These are phyloP conservation scores for Pogonophryne albipinna DNA, from an alignment of 2,797 vertebrate species.

Conservation along the genomic window DNA sequence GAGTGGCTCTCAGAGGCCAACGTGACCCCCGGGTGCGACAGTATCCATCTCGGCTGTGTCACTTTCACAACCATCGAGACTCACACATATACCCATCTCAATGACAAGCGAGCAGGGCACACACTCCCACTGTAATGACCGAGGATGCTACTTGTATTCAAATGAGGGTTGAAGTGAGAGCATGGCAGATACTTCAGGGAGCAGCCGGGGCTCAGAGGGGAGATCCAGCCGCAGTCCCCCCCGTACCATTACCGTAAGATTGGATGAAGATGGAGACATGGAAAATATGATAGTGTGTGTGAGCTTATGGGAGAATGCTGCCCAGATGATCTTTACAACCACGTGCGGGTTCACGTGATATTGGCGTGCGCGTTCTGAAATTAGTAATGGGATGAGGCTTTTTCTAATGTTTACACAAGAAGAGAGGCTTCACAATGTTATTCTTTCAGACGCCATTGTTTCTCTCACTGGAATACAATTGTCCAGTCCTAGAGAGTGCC, in stretches of 20 bases:
- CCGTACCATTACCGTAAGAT: slow-evolving; percentile 83
- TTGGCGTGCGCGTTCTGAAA: slow-evolving; percentile 59
- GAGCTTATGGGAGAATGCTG: slow-evolving; percentile 75
- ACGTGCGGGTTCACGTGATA: slow-evolving; percentile 1
- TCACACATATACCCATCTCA: slow-evolving; percentile 62
- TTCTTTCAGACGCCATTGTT: slow-evolving; percentile 34
- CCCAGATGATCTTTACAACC: slow-evolving; percentile 64
- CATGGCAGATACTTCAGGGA: slow-evolving; percentile 81
- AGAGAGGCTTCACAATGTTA: slow-evolving; percentile 17
- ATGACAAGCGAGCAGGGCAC: slow-evolving; percentile 79
- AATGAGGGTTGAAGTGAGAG: slow-evolving; percentile 84
- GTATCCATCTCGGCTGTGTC: slow-evolving; percentile 69
- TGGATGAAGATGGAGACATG: slow-evolving; percentile 83
- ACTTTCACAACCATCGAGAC: slow-evolving; percentile 67
- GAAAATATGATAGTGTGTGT: slow-evolving; percentile 78
- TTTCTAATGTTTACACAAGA: slow-evolving; percentile 67
- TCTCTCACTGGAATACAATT: slow-evolving; percentile 16
- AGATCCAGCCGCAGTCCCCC: slow-evolving; percentile 78
- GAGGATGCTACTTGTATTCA: slow-evolving; percentile 82
- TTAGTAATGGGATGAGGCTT: slow-evolving; percentile 70
- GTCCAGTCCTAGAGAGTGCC: slow-evolving; percentile 63
- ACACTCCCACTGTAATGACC: slow-evolving; percentile 77
- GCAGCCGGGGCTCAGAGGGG: slow-evolving; percentile 79
- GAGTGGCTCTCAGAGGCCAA: slow-evolving; percentile 64
- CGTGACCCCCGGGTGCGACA: slow-evolving; percentile 76